A percentile compares a stretch with the other conserved stretches of the same genome.
phyloP scores from a whole-genome alignment of 2,888 invertebrate genomes.

The Tillus elongatus region DNA sequence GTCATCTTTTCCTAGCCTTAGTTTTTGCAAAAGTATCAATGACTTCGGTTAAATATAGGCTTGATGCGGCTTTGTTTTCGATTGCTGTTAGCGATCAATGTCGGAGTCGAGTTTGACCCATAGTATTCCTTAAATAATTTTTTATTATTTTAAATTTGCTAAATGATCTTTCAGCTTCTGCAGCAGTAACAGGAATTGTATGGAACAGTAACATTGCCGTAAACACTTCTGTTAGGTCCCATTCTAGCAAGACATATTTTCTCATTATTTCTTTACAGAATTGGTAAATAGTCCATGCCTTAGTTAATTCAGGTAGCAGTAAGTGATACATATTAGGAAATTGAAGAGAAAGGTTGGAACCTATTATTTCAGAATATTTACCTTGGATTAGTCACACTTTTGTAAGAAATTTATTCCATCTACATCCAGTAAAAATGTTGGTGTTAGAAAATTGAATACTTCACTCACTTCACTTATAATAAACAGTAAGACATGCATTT shows the following conservation, averaged over 20 bases:
- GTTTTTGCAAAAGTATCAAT: constrained; percentile 6
- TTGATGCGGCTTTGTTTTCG: constrained; percentile 6
- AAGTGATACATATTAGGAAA: constrained; percentile 19
- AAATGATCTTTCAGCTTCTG: constrained; percentile 6
- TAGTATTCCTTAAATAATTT: constrained; percentile 6
- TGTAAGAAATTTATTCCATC: neutral
- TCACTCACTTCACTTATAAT: constrained; percentile 25
- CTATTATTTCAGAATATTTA: constrained; percentile 21
- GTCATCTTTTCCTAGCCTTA: neutral
- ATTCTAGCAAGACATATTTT: constrained; percentile 19
- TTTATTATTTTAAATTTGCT: constrained; percentile 8
- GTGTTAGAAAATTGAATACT: constrained; percentile 25
- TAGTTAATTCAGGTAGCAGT: constrained; percentile 16
- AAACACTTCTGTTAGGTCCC: constrained; percentile 11
- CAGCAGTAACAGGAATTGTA: constrained; percentile 3
- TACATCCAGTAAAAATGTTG: neutral
- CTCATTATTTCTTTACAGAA: constrained; percentile 14
- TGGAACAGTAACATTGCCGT: no score
- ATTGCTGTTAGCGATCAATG: no score
- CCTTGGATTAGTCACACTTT: constrained; percentile 11
- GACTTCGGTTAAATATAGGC: constrained; percentile 5
- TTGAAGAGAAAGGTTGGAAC: constrained; percentile 19
- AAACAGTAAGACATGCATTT: constrained; percentile 24
- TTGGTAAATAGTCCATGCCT: constrained; percentile 14
- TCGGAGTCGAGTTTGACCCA: neutral